A percentile compares a stretch with the other conserved stretches of the same genome.
Conservation (phyloP, 2,888 invertebrate species). For the Myopa testacea region DNA sequence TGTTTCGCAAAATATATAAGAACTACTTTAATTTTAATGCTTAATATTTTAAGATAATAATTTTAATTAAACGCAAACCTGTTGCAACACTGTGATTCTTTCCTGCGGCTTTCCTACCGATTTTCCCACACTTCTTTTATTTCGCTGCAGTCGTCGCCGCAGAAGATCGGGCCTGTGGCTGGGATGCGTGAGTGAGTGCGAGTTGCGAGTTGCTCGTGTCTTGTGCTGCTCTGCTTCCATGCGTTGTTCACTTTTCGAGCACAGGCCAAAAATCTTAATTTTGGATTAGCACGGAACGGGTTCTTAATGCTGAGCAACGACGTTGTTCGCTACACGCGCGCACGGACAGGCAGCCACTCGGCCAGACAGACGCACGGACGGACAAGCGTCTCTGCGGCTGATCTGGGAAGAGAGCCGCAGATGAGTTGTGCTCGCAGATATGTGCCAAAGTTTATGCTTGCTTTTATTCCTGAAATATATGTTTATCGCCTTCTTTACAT, state of each 20-base stretch:
- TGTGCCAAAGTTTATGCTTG: background rate
- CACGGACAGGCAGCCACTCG: background rate
- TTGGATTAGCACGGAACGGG: constrained; percentile 28
- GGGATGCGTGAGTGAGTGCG: background rate
- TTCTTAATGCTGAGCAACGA: constrained; percentile 13
- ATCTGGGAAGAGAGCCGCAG: background rate
- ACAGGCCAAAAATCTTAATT: constrained; percentile 35
- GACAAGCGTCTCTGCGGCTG: background rate
- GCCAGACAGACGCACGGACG: background rate
- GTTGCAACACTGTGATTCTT: constrained; percentile 15
- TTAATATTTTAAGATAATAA: constrained; percentile 21
- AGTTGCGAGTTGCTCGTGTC: background rate
- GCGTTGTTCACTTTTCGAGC: constrained; percentile 26
- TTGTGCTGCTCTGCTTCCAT: background rate
- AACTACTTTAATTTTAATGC: constrained; percentile 9
- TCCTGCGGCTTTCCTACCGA: background rate
- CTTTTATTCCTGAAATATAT: constrained; percentile 1
- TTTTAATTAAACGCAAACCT: constrained; percentile 29
- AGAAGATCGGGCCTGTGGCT: background rate
- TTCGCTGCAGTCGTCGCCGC: background rate
- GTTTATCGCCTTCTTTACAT: background rate
- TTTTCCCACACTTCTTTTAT: constrained; percentile 32
- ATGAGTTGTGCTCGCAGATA: background rate
- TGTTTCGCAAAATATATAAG: background rate
- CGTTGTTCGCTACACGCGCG: background rate